Evolutionary conservation across 2,888 invertebrate genomes (phyloP), one percentile per base, ranked within the genome.

Genomic region (Lycaena phlaeas): DNA sequence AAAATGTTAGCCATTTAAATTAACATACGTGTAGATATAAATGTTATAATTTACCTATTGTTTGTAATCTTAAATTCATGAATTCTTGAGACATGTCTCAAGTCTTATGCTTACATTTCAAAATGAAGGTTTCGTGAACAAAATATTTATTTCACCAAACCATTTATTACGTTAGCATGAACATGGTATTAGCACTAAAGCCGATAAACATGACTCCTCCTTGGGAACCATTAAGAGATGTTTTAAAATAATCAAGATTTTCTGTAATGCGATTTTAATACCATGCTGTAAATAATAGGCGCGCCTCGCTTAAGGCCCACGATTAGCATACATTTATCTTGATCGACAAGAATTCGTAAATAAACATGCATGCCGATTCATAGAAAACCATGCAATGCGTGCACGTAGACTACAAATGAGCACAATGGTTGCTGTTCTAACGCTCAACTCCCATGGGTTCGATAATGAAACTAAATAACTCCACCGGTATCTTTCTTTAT

Each of bases 261-360:
- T 34, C 9, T 34, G 34, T 34, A 34, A 34, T 22, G 34, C 22
- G 34, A 34, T 34, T 34, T 22, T 34, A 34, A 34, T 34, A 34
- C 11, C 12, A 34, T 12, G 12, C 34, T 14, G 22, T 34, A 22
- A 18, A 22, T 22, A 22, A 22, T 22, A 22, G 22, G 9, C 9
- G 22, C 22, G 22, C 22, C 18, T 18, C 11, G 34, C 17, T 15
- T 34, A 10, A 15, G 22, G 11, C 18, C 22, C 22, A 9, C 22
- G 11, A 34, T 34, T 22, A 34, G 34, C 34, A 34, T 34, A 34
- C 18, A 12, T 22, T 34, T 22, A 34, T 34, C 34, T 7, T 22
- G 34, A 34, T 34, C 22, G 34, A 12, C 34, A 12, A 34, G 34
- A 22, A 34, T 34, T 22, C 34, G 34, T 22, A 11, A 10, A 15